phyloP scores from a whole-genome alignment of 2,797 vertebrate species.

The Schizopygopsis malacanthus region DNA sequence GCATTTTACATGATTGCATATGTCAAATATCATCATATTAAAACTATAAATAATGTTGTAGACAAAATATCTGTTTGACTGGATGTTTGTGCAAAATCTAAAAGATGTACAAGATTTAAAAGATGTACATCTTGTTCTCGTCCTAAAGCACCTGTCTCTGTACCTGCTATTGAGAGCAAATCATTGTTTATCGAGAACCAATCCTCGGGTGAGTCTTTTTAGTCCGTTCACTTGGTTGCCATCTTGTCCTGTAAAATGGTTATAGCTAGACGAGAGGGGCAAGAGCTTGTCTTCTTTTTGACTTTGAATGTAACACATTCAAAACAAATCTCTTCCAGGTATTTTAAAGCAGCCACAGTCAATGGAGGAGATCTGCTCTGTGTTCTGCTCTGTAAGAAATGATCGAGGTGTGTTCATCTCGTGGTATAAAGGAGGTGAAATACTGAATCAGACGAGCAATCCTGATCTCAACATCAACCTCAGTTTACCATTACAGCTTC shows the following conservation, averaged over 20 bases:
- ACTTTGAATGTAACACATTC: not conserved
- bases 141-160: slow-evolving; percentile 11
- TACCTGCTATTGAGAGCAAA: not conserved
- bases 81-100: not conserved
- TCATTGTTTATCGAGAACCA: not conserved
- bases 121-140: not conserved
- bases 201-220: not conserved
- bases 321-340: not conserved
- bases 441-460: not conserved
- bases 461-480: not conserved
- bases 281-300: not conserved
- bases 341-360: not conserved
- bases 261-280: not conserved
- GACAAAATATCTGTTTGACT: not conserved
- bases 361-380: not conserved
- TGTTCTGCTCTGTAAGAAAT: not conserved
- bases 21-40: too few relatives aligned
- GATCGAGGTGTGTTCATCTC: not conserved
- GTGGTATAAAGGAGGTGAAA: not conserved
- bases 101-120: not conserved
- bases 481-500: not conserved
- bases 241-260: not conserved
- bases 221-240: not conserved
- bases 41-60: too few relatives aligned
- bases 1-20: too few relatives aligned